These are phyloP conservation scores for Drosophila peninsularis DNA, from an alignment of 2,888 invertebrate genomes.

Conservation along the genomic window DNA sequence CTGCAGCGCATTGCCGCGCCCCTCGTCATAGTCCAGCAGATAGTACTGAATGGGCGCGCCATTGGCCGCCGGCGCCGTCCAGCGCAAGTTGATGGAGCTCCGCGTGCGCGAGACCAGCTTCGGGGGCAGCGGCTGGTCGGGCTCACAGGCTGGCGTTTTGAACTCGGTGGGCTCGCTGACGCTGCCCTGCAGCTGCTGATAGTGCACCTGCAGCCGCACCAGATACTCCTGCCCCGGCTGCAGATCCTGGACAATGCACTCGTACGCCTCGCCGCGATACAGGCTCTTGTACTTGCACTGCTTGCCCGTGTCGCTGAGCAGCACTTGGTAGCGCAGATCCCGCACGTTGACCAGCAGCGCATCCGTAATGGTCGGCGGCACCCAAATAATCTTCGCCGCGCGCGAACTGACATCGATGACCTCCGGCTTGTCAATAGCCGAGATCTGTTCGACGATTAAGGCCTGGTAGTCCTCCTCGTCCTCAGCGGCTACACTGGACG, in stretches of 20 bases:
- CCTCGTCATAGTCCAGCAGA: constrained; percentile 91
- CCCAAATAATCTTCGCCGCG: constrained; percentile 94
- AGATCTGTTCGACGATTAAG: constrained; percentile 89
- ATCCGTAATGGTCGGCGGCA: constrained; percentile 86
- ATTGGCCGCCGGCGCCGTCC: constrained; percentile 91
- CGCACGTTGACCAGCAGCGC: constrained; percentile 77
- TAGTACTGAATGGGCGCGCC: constrained; percentile 92
- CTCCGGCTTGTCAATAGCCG: constrained; percentile 90
- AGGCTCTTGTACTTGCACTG: constrained; percentile 94
- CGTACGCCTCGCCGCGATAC: constrained; percentile 91
- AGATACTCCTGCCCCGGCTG: constrained; percentile 95
- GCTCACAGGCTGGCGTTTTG: constrained; percentile 92
- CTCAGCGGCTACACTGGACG: constrained; percentile 89
- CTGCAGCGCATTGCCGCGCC: constrained; percentile 86
- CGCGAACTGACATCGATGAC: constrained; percentile 93
- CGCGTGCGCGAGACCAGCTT: constrained; percentile 90
- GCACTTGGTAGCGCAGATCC: constrained; percentile 90
- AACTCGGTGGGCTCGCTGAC: constrained; percentile 92
- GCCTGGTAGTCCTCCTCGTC: constrained; percentile 91
- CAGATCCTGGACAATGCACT: constrained; percentile 92
- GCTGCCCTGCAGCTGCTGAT: constrained; percentile 90
- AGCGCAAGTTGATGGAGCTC: constrained; percentile 89
- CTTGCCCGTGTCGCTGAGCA: constrained; percentile 91
- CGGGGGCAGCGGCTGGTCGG: constrained; percentile 91
- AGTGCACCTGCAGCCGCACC: constrained; percentile 90